These are phyloP conservation scores for Tortricodes alternella DNA, from an alignment of 2,888 invertebrate genomes.

Conservation along the genomic window DNA sequence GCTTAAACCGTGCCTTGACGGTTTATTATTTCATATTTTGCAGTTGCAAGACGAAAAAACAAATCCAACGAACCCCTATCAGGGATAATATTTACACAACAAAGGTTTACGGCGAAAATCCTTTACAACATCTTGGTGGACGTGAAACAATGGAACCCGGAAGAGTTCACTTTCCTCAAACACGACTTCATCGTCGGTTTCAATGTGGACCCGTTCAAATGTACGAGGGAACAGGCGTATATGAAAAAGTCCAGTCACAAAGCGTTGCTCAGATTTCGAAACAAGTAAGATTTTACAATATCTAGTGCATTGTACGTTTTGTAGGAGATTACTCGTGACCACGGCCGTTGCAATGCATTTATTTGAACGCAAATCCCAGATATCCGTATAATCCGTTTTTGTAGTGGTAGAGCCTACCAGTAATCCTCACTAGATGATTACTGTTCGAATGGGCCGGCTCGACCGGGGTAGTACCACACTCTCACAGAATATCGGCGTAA, in stretches of 20 bases:
- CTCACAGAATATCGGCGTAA: too few species aligned
- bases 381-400: too few species aligned
- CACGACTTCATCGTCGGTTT: constrained; percentile 90
- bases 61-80: constrained; percentile 76
- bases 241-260: constrained; percentile 80
- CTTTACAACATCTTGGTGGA: constrained; percentile 86
- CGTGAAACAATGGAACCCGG: constrained; percentile 64
- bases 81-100: constrained; percentile 87
- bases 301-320: too few species aligned
- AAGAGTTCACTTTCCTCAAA: constrained; percentile 80
- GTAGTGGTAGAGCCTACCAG: too few species aligned
- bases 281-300: constrained; percentile 64
- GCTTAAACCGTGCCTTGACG: too few species aligned
- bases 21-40: constrained; percentile 32
- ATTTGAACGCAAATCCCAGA: too few species aligned
- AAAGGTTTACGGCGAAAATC: constrained; percentile 89
- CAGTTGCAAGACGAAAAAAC: constrained; percentile 56
- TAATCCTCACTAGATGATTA: too few species aligned
- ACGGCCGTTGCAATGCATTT: too few species aligned
- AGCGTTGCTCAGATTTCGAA: constrained; percentile 72
- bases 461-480: too few species aligned
- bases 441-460: too few species aligned
- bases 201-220: constrained; percentile 81
- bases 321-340: too few species aligned
- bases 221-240: constrained; percentile 80